Percentiles rank a stretch among this genome's conserved stretches.
Conservation (phyloP, 2,113 vertebrate genomes). For the Leptosomus discolor region DNA sequence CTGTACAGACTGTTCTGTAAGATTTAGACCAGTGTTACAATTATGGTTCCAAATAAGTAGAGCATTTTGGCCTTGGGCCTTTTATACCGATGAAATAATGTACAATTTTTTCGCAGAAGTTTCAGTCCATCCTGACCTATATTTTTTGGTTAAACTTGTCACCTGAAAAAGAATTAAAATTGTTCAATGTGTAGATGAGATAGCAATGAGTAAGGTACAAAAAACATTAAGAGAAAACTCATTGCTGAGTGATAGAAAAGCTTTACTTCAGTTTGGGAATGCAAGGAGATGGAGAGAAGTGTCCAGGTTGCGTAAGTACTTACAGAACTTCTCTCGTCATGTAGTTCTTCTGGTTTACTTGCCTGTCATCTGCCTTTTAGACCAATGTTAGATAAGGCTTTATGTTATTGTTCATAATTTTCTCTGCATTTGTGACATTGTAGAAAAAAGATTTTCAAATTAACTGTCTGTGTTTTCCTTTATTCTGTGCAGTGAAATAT, state of each 20-base stretch:
- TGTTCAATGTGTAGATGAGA: neutral
- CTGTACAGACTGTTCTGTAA: neutral
- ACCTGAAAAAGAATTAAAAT: neutral
- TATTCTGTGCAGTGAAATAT: slow-evolving; percentile 11
- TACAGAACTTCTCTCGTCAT: neutral
- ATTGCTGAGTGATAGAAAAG: neutral
- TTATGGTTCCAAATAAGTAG: neutral
- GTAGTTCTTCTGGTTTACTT: neutral
- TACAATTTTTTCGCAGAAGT: neutral
- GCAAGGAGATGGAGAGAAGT: neutral
- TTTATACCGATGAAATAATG: neutral
- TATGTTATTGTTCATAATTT: neutral
- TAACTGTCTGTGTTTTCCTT: slow-evolving; percentile 24
- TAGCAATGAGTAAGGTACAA: neutral
- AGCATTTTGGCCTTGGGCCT: neutral
- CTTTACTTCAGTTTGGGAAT: fast-evolving
- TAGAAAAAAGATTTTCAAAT: slow-evolving; percentile 21
- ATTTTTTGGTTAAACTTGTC: neutral
- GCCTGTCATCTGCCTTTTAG: neutral
- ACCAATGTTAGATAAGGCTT: neutral
- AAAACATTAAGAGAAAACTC: neutral
- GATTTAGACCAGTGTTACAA: neutral
- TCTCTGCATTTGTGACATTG: neutral
- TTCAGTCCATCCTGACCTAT: neutral
- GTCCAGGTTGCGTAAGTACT: neutral